Base-by-base conservation (phyloP, 2,113 vertebrate genomes). In the Potamarius usumacintae region DNA sequence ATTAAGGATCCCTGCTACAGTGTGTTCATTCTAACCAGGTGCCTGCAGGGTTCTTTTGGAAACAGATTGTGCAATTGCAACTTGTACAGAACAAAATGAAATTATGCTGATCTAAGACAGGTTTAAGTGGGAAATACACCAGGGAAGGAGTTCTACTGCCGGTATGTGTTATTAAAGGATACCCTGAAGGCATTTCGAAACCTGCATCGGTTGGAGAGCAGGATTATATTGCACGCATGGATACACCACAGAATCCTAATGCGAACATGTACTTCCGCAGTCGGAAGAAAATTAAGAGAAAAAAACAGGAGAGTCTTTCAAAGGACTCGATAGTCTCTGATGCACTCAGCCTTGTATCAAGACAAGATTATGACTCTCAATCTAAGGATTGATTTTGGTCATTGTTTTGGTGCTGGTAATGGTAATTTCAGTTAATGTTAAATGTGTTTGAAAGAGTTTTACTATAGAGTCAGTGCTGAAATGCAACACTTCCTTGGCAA, bases 141-240 rank as follows among this genome's bases (percentile, higher is more conserved):
- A 7, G 80, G 30, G 58, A 63, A 82, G n/a, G 34, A 48, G 34
- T 82, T 50, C 9, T 48, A 22, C 80, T 82, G 30, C 20, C 9
- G 11, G 80, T 48, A 48, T 48, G 1, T 62, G 57, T 48, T 63
- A 62, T 63, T 25, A 48, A 63, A 63, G 11, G 1, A 82, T 48
- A 63, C 9, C 58, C 80, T 82, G 8, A 30, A 80, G 78, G 53
- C 78, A 80, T 80, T 58, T 80, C n/a, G 4, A 30, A 58, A 80
- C 53, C 27, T 58, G 27, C 7, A 57, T 57, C 6, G 11, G 6
- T 53, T n/a, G 2, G 76, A 78, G 76, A 22, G 22, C n/a, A 63
- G n/a, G 5, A 20, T 62, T 25, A 62, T 58, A 20, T 11, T 22
- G 14, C 78, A 58, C 7, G 10, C 30, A 27, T 30, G 78, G 27